Base-by-base conservation (phyloP, 37 sponge, comb jelly and placozoan species). In the Aphrocallistes beatrix region DNA sequence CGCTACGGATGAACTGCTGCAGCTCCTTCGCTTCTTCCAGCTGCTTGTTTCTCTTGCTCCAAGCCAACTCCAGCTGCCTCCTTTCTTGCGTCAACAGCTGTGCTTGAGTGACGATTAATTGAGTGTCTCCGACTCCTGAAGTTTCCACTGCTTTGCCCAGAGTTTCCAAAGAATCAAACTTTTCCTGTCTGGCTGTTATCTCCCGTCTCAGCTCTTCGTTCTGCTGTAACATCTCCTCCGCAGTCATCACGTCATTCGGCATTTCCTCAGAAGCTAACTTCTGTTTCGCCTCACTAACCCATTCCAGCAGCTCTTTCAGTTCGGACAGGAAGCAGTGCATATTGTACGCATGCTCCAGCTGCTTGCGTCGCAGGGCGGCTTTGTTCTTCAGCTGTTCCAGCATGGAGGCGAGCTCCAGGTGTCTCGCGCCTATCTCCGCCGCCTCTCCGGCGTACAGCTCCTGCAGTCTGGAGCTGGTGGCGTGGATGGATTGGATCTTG, bases 311-410 rank as follows among this genome's bases (percentile, higher is more conserved):
- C 51, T 92, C 92, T 85, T 89, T 86, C 0, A 93, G 84, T 50
- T 95, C 92, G 37, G 90, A 90, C 42, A 90, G 81, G 91, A 95
- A 95, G 50, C 83, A 85, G 36, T 95, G 95, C 32, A 95, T 84
- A 1, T 85, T 82, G 38, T 81, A 84, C 0, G 95, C 95, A 87
- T 89, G 84, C 36, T 91, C 90, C 83, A 95, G 85, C 21, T 89
- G 87, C 6, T 51, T 38, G 50, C 89, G 89, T 25, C 95, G 32
- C 23, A 37, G 47, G 23, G 82, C 85, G 13, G 95, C 87, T 75
- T 94, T 94, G 6, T 30, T 37, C 87, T 92, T 92, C 30, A 95
- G 86, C 32, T 86, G 91, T 39, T 92, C 88, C 93, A 91, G 93
- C 81, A 88, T 90, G 1, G 84, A 81, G 23, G 86, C 51, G 82